Conservation (phyloP, 2,888 invertebrate genomes). For the Rugalucina vietnamica region DNA sequence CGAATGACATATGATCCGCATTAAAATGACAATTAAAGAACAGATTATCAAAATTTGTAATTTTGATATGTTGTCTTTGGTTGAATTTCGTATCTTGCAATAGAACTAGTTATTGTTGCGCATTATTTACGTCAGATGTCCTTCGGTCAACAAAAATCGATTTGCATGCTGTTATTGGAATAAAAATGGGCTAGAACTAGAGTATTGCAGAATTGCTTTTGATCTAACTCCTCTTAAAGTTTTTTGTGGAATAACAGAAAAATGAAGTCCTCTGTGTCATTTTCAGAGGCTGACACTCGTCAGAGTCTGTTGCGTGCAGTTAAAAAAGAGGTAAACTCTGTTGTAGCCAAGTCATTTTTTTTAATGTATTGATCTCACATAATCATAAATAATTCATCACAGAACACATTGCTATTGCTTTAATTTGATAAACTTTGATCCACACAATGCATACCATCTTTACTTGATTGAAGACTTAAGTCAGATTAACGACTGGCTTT, state of each 20-base stretch:
- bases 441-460: too few relatives aligned
- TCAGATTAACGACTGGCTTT: too few relatives aligned
- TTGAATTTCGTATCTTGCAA: too few relatives aligned
- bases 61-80: too few relatives aligned
- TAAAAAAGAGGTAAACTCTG: constrained; percentile 89
- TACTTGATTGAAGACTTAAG: too few relatives aligned
- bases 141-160: constrained; percentile 33
- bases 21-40: too few relatives aligned
- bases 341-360: too few relatives aligned
- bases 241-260: not conserved
- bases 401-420: constrained; percentile 3
- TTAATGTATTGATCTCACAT: constrained; percentile 40
- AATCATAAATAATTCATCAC: constrained; percentile 69
- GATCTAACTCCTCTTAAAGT: not conserved
- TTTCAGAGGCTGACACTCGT: constrained; percentile 85
- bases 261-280: constrained; percentile 50
- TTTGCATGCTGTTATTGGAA: not conserved
- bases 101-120: not conserved
- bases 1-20: too few relatives aligned
- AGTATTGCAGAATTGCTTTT: not conserved
- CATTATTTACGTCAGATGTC: constrained; percentile 22
- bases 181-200: not conserved
- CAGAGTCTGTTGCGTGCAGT: constrained; percentile 91
- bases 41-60: too few relatives aligned
- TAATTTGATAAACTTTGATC: too few relatives aligned